Conservation (phyloP, 2,113 vertebrate genomes). For the Pelvicachromis taeniatus region DNA sequence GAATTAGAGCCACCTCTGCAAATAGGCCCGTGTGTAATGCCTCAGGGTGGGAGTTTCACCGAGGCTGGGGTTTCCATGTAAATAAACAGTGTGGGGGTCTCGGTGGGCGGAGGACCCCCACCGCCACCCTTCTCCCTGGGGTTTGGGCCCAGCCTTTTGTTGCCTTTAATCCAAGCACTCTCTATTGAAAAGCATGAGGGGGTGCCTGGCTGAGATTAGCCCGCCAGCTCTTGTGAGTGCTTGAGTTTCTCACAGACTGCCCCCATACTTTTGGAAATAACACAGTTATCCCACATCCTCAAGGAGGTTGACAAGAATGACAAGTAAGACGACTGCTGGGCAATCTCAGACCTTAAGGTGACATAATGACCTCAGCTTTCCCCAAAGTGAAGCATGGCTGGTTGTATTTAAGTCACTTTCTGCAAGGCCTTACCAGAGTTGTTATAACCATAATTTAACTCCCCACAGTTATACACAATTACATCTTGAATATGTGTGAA, state of each 20-base stretch:
- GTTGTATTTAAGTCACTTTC: constrained; percentile 1
- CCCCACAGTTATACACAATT: background rate
- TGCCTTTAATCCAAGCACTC: constrained; percentile 79
- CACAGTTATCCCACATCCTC: constrained; percentile 68
- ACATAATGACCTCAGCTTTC: constrained; percentile 46
- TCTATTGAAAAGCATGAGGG: constrained; percentile 73
- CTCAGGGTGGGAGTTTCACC: constrained; percentile 70
- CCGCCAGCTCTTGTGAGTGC: constrained; percentile 69
- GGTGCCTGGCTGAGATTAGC: constrained; percentile 77
- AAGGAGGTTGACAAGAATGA: constrained; percentile 64
- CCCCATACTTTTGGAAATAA: constrained; percentile 64
- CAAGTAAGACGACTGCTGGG: constrained; percentile 59
- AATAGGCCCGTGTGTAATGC: constrained; percentile 76
- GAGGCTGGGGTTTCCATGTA: constrained; percentile 74
- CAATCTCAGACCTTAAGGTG: constrained; percentile 52
- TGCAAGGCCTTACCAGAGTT: background rate
- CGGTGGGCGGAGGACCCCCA: constrained; percentile 62
- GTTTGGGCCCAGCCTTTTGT: constrained; percentile 77
- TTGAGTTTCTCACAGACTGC: constrained; percentile 70
- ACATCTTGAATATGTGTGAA: background rate
- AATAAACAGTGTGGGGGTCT: constrained; percentile 79
- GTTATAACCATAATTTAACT: background rate
- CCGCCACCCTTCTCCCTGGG: constrained; percentile 36
- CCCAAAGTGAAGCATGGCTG: constrained; percentile 9
- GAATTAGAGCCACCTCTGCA: constrained; percentile 79